Evolutionary conservation across 2,888 invertebrate species (phyloP).

Genomic region (Cephus runcator): DNA sequence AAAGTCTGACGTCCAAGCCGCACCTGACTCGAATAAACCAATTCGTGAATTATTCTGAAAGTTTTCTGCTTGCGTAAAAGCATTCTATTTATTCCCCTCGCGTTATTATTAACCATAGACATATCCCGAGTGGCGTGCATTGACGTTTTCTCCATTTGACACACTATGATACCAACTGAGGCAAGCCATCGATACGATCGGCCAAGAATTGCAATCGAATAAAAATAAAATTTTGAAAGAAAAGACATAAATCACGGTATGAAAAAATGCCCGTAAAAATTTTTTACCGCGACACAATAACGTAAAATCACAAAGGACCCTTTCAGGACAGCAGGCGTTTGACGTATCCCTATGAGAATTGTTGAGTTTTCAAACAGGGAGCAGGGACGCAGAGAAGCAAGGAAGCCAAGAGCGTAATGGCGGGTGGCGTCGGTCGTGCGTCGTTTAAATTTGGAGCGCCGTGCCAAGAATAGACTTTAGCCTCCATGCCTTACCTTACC

Average conservation of each 20-base stretch:
- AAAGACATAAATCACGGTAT: neutral
- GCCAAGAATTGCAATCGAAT: neutral
- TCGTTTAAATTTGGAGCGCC: constrained; percentile 54
- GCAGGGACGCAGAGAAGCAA: constrained; percentile 10
- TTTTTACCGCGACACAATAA: too few relatives aligned
- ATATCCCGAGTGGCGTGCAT: neutral
- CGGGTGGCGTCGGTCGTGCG: constrained; percentile 41
- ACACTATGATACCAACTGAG: neutral
- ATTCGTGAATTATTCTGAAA: neutral
- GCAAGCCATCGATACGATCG: neutral
- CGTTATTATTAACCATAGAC: neutral
- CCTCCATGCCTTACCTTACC: constrained; percentile 33
- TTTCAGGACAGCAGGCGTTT: neutral
- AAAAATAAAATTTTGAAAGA: neutral
- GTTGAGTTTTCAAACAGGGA: neutral
- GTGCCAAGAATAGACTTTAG: constrained; percentile 47
- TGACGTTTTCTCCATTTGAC: neutral
- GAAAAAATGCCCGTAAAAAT: neutral
- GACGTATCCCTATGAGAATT: neutral
- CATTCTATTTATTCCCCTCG: neutral
- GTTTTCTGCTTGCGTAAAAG: neutral
- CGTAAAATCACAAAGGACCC: neutral
- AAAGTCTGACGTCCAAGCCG: neutral
- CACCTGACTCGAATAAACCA: neutral
- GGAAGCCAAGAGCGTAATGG: constrained; percentile 13